A percentile compares a stretch with the other conserved stretches of the same genome.
Evolutionary conservation across 2,797 vertebrate genomes (phyloP).

Genomic region (Channa striata): DNA sequence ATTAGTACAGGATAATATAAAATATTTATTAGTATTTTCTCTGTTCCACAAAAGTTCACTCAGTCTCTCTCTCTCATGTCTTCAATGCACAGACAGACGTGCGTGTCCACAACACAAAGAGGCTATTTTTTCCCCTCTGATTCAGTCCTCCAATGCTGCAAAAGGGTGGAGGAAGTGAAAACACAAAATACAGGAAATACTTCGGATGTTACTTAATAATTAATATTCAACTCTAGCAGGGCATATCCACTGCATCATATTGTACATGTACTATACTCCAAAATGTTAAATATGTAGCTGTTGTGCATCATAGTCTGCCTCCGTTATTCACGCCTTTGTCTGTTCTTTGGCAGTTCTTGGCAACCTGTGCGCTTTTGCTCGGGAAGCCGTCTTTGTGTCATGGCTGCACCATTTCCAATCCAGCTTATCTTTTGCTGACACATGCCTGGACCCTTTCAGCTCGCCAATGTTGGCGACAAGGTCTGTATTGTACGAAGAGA

Average conservation of each 20-base stretch:
- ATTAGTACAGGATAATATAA: too few relatives aligned
- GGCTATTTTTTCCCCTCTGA: slow-evolving; percentile 45
- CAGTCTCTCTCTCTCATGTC: not conserved
- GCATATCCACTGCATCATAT: slow-evolving; percentile 38
- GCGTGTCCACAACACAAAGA: slow-evolving; percentile 59
- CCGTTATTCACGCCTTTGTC: slow-evolving; percentile 60
- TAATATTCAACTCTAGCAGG: slow-evolving; percentile 40
- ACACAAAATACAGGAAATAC: slow-evolving; percentile 56
- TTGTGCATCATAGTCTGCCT: slow-evolving; percentile 48
- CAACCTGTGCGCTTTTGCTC: slow-evolving; percentile 42
- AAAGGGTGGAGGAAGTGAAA: slow-evolving; percentile 27
- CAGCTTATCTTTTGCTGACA: slow-evolving; percentile 65
- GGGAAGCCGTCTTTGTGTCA: slow-evolving; percentile 48
- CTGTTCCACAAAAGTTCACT: not conserved
- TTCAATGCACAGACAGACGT: slow-evolving; percentile 45
- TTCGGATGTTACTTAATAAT: slow-evolving; percentile 47
- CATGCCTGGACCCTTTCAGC: slow-evolving; percentile 49
- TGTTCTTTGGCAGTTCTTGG: slow-evolving; percentile 55
- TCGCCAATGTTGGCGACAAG: slow-evolving; percentile 24
- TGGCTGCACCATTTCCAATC: slow-evolving; percentile 42
- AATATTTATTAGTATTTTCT: too few relatives aligned
- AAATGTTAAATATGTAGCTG: slow-evolving; percentile 32
- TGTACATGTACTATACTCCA: slow-evolving; percentile 23
- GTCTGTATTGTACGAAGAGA: slow-evolving; percentile 31
- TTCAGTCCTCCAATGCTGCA: slow-evolving; percentile 47